Percentiles rank a stretch among this genome's conserved stretches.
Evolutionary conservation across 1,140 invertebrate species (phyloP).

Genomic region (Papilio helenus): DNA sequence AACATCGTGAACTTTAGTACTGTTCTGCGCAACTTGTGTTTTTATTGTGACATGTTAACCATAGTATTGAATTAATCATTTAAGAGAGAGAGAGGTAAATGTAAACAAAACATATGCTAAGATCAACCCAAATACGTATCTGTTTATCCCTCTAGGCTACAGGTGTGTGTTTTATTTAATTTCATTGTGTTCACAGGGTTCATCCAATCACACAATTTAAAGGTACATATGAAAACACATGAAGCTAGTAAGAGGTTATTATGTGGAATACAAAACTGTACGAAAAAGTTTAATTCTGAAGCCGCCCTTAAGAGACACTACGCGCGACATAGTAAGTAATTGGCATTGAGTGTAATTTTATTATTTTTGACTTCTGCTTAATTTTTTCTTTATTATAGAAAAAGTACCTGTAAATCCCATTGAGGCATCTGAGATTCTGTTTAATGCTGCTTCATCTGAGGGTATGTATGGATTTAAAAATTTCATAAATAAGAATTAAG

Average conservation of each 20-base stretch:
- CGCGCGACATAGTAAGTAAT: slow-evolving; percentile 59
- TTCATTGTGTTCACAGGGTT: slow-evolving; percentile 61
- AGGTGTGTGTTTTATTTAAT: neutral
- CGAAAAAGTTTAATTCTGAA: slow-evolving; percentile 61
- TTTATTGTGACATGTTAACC: too few relatives aligned
- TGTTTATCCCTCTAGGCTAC: too few relatives aligned
- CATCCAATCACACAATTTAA: slow-evolving; percentile 72
- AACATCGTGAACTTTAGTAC: too few relatives aligned
- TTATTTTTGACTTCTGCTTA: neutral
- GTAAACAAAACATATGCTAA: too few relatives aligned
- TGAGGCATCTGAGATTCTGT: neutral
- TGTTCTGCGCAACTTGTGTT: too few relatives aligned
- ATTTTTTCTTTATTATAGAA: neutral
- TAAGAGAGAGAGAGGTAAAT: too few relatives aligned
- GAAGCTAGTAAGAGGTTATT: slow-evolving; percentile 51
- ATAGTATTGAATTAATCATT: too few relatives aligned
- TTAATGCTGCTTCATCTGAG: neutral
- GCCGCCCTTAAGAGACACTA: slow-evolving; percentile 67
- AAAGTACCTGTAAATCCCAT: neutral
- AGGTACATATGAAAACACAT: slow-evolving; percentile 65
- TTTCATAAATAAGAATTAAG: too few relatives aligned
- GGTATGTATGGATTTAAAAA: neutral
- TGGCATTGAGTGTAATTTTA: neutral
- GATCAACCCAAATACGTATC: too few relatives aligned
- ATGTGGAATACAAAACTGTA: slow-evolving; percentile 56